Evolutionary conservation across 2,888 invertebrate species (phyloP).

Genomic region (Andrena dorsata): DNA sequence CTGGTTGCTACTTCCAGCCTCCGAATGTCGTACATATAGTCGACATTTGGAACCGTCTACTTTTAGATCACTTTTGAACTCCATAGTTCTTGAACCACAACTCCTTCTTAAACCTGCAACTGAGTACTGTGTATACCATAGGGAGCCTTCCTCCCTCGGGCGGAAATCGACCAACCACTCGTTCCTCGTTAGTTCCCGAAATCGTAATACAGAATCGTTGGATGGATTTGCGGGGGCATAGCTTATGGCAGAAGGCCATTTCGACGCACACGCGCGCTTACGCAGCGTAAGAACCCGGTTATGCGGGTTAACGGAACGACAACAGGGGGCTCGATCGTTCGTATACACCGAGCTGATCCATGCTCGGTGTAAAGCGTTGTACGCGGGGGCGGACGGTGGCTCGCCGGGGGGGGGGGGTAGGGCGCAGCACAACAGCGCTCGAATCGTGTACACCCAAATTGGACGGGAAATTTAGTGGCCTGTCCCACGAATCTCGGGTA

Average conservation of each 20-base stretch:
- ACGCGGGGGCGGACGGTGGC: slow-evolving; percentile 22
- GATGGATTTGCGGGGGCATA: slow-evolving; percentile 18
- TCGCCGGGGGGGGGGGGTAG: slow-evolving; percentile 31
- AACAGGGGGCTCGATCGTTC: slow-evolving; percentile 56
- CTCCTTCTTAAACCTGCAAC: too few relatives aligned
- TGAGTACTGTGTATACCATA: too few relatives aligned
- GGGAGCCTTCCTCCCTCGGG: too few relatives aligned
- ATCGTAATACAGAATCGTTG: slow-evolving; percentile 24
- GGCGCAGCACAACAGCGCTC: slow-evolving; percentile 68
- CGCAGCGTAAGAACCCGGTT: slow-evolving; percentile 59
- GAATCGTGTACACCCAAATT: slow-evolving; percentile 82
- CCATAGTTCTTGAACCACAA: too few relatives aligned
- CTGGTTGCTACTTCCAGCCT: too few relatives aligned
- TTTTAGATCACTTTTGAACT: too few relatives aligned
- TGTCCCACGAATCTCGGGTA: slow-evolving; percentile 77
- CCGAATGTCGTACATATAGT: too few relatives aligned
- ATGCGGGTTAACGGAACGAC: slow-evolving; percentile 64
- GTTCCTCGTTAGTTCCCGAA: slow-evolving; percentile 18
- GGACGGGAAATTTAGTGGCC: slow-evolving; percentile 84
- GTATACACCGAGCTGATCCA: slow-evolving; percentile 60
- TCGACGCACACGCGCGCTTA: slow-evolving; percentile 11
- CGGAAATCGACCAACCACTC: background rate
- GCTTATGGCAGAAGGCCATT: background rate
- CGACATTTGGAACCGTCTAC: too few relatives aligned
- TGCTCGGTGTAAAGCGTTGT: slow-evolving; percentile 60